Base-by-base conservation (phyloP, 2,888 invertebrate genomes). In the Pandemis corylana region DNA sequence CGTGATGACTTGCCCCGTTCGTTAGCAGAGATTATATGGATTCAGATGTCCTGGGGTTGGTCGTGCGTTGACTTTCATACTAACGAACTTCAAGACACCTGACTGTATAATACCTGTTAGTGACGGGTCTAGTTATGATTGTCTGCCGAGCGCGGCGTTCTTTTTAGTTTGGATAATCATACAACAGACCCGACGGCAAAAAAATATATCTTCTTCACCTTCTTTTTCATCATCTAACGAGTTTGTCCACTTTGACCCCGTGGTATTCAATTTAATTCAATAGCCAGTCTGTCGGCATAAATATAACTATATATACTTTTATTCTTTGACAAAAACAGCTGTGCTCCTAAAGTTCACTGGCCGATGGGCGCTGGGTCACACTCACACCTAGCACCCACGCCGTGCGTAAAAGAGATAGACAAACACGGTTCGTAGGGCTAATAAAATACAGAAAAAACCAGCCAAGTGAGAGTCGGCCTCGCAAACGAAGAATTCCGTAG, bases 301-400 rank as follows among this genome's bases (percentile, higher is more conserved):
- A 36, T 36, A 56, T 20, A 7, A 53, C 15, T 53, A 51, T 13
- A 12, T 13, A 15, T 36, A 36, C 28, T 36, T 12, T 53, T 83
- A 82, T 82, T 83, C 80, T 85, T 82, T 84, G 82, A 84, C 81
- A 75, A 85, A 89, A 89, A 88, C 90, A 90, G 89, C 90, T 89
- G 90, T 84, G 80, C 15, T 76, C 80, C 76, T 78, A 76, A 83
- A 81, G 90, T 88, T 91, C 90, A 87, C 76, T 85, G 89, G 78
- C 88, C 90, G 85, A 80, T 83, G 85, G 81, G 81, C 81, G 46
- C 56, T 56, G 56, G 56, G 59, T 59, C 59, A 66, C 71, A 56
- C 71, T 66, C 71, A 51, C 71, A 56, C 59, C 59, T 80, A 74
- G 83, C 85, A 87, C 88, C 87, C 86, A 88, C 86, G 83, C 84